Evolutionary conservation across 2,113 vertebrate genomes (phyloP), one percentile per base, ranked within the genome.

Genomic region (Romanogobio albipinnatus): DNA sequence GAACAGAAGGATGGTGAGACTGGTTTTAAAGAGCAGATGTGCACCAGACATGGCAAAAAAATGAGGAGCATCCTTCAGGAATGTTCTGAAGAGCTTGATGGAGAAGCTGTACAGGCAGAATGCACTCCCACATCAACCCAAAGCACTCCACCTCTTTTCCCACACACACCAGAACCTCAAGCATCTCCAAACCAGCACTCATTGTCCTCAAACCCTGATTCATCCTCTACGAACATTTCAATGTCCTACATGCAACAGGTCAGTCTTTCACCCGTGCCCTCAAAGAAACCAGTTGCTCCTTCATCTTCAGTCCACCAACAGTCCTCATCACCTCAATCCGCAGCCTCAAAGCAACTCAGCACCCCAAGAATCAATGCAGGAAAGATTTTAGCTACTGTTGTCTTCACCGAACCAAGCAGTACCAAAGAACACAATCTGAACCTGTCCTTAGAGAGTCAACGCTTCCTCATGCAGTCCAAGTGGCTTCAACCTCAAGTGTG

Each of bases 11-110:
- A 66, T 39, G 17, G 13, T 51, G 49, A 58, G 33, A 24, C 45
- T 62, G 45, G 33, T 8, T n/a, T 17, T 83, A 19, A 61, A 62
- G 81, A 36, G 39, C 91, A 92, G 61, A 92, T 94, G 85, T 95
- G 94, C 89, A 92, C 91, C 85, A 93, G 74, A 89, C 94, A 94
- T 84, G 90, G 84, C 53, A 92, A 91, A 26, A 94, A 90, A 92
- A 93, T 93, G 86, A 89, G 47, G 71, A 94, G 79, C 89, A 93
- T 95, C 75, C 90, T 95, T 84, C 80, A 71, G 61, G 89, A 91
- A 22, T 94, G 94, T 90, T 90, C 92, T 0, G 89, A 91, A 2
- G 90, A 92, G 75, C 85, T 58, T 14, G 51, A 76, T 49, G 74
- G 1, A 58, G 78, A 75, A 61, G 78, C 61, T 3, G 1, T 61